Conservation (phyloP, 2,113 vertebrate genomes). For the Tauraco erythrolophus region DNA sequence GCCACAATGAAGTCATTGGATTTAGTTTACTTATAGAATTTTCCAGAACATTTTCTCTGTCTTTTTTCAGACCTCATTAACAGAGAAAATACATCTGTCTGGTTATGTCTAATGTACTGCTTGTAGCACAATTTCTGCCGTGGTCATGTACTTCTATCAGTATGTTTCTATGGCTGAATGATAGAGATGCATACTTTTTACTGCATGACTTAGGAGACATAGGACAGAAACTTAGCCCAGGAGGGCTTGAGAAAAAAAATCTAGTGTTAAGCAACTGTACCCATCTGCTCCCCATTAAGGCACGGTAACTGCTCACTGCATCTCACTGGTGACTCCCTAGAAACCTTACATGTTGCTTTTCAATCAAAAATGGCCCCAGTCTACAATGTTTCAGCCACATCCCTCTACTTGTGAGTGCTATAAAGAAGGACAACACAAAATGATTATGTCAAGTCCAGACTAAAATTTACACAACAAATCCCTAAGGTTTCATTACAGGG, state of each 20-base stretch:
- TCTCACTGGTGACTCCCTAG: not conserved
- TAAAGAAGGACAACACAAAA: not conserved
- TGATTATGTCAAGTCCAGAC: not conserved
- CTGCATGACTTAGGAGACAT: not conserved
- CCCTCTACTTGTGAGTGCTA: not conserved
- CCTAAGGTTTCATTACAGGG: not conserved
- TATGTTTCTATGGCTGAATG: not conserved
- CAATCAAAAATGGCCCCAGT: not conserved
- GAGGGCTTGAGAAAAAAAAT: not conserved
- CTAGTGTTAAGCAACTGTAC: not conserved
- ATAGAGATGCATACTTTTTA: not conserved
- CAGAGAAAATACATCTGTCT: not conserved
- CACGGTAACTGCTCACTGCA: not conserved
- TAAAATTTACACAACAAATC: not conserved
- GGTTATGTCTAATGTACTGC: not conserved
- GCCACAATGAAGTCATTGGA: not conserved
- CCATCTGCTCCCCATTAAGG: not conserved
- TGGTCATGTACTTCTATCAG: accelerated
- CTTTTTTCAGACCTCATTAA: not conserved
- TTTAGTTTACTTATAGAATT: not conserved
- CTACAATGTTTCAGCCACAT: not conserved
- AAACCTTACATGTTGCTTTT: not conserved
- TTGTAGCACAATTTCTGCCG: not conserved
- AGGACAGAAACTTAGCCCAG: not conserved
- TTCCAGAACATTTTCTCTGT: not conserved